Base-by-base conservation (phyloP, 2,888 invertebrate species). In the Harpalus rubripes region DNA sequence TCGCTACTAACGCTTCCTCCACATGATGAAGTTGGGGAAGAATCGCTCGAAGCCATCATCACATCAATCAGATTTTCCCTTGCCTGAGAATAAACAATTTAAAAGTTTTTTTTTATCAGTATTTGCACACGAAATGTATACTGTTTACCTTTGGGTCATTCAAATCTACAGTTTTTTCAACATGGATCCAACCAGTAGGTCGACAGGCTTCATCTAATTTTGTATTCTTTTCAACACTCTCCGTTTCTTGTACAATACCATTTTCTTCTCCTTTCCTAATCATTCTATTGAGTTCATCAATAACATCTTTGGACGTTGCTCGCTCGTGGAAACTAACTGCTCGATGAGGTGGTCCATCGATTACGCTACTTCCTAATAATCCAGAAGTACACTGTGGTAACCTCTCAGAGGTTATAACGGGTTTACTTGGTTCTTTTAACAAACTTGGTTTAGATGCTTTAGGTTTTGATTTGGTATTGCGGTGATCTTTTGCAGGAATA, bases 161-260 rank as follows among this genome's bases (percentile, higher is more conserved):
- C 88, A 96, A 94, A 91, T 96, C 96, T 86, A 95, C 95, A 88
- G 95, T 95, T 86, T 94, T 93, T 89, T 96, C 95, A 58, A 96
- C 95, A 89, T 96, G 96, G 86, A 96, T 94, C 96, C 96, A 96
- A 58, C 96, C 96, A 0, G 96, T 96, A 26, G 95, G 94, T 92
- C 95, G 94, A 87, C 95, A 93, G 44, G 94, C 95, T 85, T 92
- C 92, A 90, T 95, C 95, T 86, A 93, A 92, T 87, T 91, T 92
- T 22, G 90, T 89, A 56, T 89, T 87, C 72, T 88, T 88, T 52
- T 89, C 88, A 52, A 87, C 72, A 26, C 81, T 85, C 61, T 87
- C 86, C 59, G 86, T 58, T 59, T 84, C 86, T 86, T 87, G 84
- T 18, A 18, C 16, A 18, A 87, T 87, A 10, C 88, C 86, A 86